phyloP scores from a whole-genome alignment of 1,140 invertebrate species.

The Anthonomus grandis region DNA sequence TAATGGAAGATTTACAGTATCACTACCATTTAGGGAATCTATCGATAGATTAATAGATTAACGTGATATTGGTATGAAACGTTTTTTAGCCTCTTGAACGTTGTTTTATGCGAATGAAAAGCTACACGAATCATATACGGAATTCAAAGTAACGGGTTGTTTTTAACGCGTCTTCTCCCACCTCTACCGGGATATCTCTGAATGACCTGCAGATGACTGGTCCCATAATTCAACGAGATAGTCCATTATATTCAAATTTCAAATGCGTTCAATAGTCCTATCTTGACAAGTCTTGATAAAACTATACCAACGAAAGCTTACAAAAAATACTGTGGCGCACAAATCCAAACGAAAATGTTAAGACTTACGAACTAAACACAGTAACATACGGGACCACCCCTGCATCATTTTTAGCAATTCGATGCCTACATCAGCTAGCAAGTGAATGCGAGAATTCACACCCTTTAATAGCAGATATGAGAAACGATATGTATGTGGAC shows the following conservation, averaged over 20 bases:
- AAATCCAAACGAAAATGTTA: no score
- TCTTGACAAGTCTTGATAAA: no score
- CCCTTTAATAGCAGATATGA: slow-evolving; percentile 26
- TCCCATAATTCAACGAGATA: no score
- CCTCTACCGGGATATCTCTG: slow-evolving; percentile 29
- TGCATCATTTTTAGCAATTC: slow-evolving; percentile 34
- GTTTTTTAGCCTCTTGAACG: background rate
- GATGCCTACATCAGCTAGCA: slow-evolving; percentile 31
- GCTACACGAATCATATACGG: slow-evolving; percentile 30
- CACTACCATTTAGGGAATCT: background rate
- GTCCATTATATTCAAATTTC: slow-evolving; percentile 40
- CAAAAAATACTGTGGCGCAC: no score
- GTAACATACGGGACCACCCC: no score
- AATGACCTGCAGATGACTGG: slow-evolving; percentile 34
- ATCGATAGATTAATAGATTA: background rate
- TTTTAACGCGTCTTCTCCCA: slow-evolving; percentile 25
- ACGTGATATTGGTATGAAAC: background rate
- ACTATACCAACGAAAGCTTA: no score
- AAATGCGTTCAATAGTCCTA: slow-evolving; percentile 35
- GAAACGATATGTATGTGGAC: slow-evolving; percentile 45
- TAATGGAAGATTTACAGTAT: background rate
- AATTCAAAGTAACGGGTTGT: slow-evolving; percentile 32
- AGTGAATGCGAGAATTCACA: slow-evolving; percentile 19
- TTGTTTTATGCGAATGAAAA: background rate
- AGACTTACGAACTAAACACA: no score